Conservation (phyloP, 2,113 vertebrate species). For the Peromyscus californicus region DNA sequence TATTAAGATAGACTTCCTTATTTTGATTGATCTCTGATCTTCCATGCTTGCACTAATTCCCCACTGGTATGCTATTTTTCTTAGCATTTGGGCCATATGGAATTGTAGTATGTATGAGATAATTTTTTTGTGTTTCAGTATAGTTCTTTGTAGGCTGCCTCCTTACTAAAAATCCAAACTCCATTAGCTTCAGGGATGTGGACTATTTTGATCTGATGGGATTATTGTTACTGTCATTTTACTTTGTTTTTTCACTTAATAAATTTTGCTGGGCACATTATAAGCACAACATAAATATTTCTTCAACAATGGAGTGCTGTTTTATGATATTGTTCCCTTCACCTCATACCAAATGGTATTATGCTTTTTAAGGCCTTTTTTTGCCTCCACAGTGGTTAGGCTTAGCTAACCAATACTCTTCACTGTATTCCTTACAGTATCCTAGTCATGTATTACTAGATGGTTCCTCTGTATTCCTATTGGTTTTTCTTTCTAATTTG, state of each 20-base stretch:
- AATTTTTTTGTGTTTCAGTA: neutral
- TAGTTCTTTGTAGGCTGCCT: neutral
- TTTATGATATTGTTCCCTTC: neutral
- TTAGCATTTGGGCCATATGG: neutral
- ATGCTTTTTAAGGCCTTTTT: neutral
- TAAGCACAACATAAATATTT: slow-evolving; percentile 27
- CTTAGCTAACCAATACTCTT: neutral
- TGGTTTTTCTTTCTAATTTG: neutral
- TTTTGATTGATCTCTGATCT: neutral
- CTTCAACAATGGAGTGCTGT: slow-evolving; percentile 1
- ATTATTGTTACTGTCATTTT: neutral
- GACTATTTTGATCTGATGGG: neutral
- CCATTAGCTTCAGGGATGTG: neutral
- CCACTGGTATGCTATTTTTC: neutral
- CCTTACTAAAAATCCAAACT: neutral
- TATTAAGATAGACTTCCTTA: neutral
- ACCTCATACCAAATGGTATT: neutral
- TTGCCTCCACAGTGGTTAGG: neutral
- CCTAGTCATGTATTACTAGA: neutral
- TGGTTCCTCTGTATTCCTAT: neutral
- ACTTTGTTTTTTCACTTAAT: neutral
- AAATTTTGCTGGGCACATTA: neutral
- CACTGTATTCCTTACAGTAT: neutral
- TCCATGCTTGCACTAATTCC: neutral
- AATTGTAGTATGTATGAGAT: neutral